Evolutionary conservation across 2,113 vertebrate species (phyloP).

Genomic region (Halcyon malimbica): DNA sequence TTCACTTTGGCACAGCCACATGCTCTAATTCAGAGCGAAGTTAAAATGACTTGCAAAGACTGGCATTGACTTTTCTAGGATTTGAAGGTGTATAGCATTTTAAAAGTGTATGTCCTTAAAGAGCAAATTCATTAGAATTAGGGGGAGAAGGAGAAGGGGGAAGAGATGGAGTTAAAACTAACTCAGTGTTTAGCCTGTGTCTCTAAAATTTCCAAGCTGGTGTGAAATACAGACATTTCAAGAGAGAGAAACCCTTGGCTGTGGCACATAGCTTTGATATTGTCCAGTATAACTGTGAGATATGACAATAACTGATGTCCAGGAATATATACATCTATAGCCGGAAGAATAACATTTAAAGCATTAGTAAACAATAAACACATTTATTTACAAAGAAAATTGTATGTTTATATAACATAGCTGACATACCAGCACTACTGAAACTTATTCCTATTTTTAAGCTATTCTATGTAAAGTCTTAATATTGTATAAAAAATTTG

Average conservation of each 20-base stretch:
- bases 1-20: not conserved
- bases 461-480: not conserved
- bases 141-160: rapidly evolving
- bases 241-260: not conserved
- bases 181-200: not conserved
- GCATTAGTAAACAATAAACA: not conserved
- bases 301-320: not conserved
- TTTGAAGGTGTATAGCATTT: not conserved
- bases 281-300: not conserved
- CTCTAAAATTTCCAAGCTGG: not conserved
- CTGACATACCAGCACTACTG: not conserved
- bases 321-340: not conserved
- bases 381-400: not conserved
- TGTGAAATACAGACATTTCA: not conserved
- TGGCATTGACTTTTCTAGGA: not conserved
- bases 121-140: not conserved
- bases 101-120: not conserved
- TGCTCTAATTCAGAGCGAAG: not conserved
- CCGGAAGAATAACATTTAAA: not conserved
- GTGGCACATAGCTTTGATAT: not conserved
- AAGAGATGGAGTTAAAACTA: not conserved
- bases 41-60: not conserved
- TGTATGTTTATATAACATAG: not conserved
- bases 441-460: not conserved
- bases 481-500: not conserved